Base-by-base conservation (phyloP, 1,140 invertebrate species). In the Parapsyche elsis region DNA sequence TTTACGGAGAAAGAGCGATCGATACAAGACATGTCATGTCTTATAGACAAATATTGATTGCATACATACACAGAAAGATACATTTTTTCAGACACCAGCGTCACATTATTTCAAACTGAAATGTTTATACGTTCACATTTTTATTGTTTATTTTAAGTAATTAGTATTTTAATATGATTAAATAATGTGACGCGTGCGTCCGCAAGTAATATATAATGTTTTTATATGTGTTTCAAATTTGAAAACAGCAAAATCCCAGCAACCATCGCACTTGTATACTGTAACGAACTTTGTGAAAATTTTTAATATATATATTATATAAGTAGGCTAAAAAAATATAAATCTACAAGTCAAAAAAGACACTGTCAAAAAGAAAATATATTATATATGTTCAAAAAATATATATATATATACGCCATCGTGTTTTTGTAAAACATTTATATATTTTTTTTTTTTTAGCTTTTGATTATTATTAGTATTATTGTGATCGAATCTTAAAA, bases 201-300 rank as follows among this genome's bases (percentile, higher is more conserved):
- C 16, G n/a, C 26, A 44, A 5, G 23, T 64, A 67, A 77, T 64
- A 77, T 77, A 77, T 77, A 75, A 75, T 53, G 49, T 75, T 75
- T 64, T 77, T 64, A 76, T 76, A 61, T 38, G 30, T 38, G 71
- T 64, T 64, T 77, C 61, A 71, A n/a, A 71, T 78, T 38, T 49
- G 73, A 80, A 82, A 79, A 83, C 82, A 83, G 82, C 82, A 80
- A 83, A 80, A 75, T 81, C 82, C 82, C 82, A 83, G 82, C 82
- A 83, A 83, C 82, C 82, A 83, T 83, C 82, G 77, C 78, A 83
- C 77, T 67, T 83, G 81, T 76, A 81, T 83, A 83, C 82, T 83
- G 82, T 81, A 83, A 81, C 75, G 49, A 81, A 81, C 64, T 81
- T 73, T 76, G 79, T 80, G 75, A 80, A 80, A 80, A 80, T 67